A percentile compares a stretch with the other conserved stretches of the same genome.
Evolutionary conservation across 2,888 invertebrate species (phyloP).

Genomic region (Oligia strigilis): DNA sequence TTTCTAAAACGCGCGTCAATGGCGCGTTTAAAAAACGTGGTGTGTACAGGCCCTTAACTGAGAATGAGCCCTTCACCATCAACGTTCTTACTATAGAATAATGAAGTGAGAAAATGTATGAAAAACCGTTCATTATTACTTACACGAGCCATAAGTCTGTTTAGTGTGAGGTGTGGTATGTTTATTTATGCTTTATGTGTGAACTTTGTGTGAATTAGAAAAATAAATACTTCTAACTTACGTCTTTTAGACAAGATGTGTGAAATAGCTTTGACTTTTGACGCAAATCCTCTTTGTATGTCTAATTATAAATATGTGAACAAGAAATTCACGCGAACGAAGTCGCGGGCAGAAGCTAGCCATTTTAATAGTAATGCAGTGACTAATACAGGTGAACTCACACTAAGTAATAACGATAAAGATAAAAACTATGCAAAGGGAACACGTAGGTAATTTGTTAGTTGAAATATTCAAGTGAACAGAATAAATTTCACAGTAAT

Average conservation of each 20-base stretch:
- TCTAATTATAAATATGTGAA: neutral
- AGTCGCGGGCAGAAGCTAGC: too few relatives aligned
- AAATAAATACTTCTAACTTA: slow-evolving; percentile 39
- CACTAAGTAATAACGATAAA: neutral
- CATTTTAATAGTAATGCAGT: slow-evolving; percentile 20
- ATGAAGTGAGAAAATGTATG: slow-evolving; percentile 35
- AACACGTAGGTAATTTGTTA: slow-evolving; percentile 43
- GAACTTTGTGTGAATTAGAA: slow-evolving; percentile 43
- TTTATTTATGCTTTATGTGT: slow-evolving; percentile 39
- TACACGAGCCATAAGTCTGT: slow-evolving; percentile 31
- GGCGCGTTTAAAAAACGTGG: too few relatives aligned
- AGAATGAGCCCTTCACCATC: slow-evolving; percentile 16
- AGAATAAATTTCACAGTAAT: slow-evolving; percentile 48
- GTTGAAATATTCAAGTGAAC: slow-evolving; percentile 32
- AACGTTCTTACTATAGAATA: slow-evolving; percentile 37
- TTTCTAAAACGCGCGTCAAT: too few relatives aligned
- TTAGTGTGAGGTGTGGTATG: slow-evolving; percentile 34
- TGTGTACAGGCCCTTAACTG: neutral
- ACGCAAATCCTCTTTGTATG: slow-evolving; percentile 25
- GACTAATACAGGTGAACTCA: slow-evolving; percentile 53
- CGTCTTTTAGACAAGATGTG: slow-evolving; percentile 44
- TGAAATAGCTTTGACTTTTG: slow-evolving; percentile 34
- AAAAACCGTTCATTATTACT: slow-evolving; percentile 39
- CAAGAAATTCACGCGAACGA: too few relatives aligned
- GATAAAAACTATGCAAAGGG: slow-evolving; percentile 43